Percentiles rank a stretch among this genome's conserved stretches.
Evolutionary conservation across 2,888 invertebrate genomes (phyloP).

Genomic region (Sceliomorpha sp.): DNA sequence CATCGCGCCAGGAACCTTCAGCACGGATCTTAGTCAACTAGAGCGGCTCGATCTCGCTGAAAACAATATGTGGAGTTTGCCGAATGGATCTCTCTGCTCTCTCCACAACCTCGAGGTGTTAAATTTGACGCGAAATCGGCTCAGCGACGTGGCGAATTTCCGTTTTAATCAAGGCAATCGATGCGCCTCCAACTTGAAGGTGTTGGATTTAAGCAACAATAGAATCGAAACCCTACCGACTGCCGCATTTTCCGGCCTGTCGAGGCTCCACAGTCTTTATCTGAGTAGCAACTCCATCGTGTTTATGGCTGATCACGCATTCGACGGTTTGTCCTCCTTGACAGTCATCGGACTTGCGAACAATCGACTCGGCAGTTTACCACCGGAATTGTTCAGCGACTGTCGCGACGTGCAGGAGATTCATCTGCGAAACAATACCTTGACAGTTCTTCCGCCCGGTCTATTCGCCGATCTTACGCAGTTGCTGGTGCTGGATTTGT

Average conservation of each 20-base stretch:
- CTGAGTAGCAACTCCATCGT: slow-evolving; percentile 89
- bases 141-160: slow-evolving; percentile 88
- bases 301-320: slow-evolving; percentile 88
- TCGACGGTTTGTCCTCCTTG: slow-evolving; percentile 88
- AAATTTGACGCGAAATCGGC: slow-evolving; percentile 89
- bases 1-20: slow-evolving; percentile 87
- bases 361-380: slow-evolving; percentile 89
- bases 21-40: slow-evolving; percentile 86
- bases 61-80: slow-evolving; percentile 90
- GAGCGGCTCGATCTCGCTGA: slow-evolving; percentile 89
- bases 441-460: slow-evolving; percentile 87
- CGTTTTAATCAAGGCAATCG: slow-evolving; percentile 85
- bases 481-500: slow-evolving; percentile 88
- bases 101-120: slow-evolving; percentile 87
- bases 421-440: slow-evolving; percentile 90
- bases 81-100: slow-evolving; percentile 89
- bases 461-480: slow-evolving; percentile 89
- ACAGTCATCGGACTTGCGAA: slow-evolving; percentile 89
- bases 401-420: slow-evolving; percentile 89
- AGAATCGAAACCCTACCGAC: slow-evolving; percentile 88
- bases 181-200: slow-evolving; percentile 86
- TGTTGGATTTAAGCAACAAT: slow-evolving; percentile 89
- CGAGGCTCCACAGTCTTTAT: slow-evolving; percentile 87
- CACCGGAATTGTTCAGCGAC: slow-evolving; percentile 90
- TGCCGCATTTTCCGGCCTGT: slow-evolving; percentile 86